Evolutionary conservation across 2,113 vertebrate genomes (phyloP), one percentile per base, ranked within the genome.

Genomic region (Ophthalmolycus amberensis): DNA sequence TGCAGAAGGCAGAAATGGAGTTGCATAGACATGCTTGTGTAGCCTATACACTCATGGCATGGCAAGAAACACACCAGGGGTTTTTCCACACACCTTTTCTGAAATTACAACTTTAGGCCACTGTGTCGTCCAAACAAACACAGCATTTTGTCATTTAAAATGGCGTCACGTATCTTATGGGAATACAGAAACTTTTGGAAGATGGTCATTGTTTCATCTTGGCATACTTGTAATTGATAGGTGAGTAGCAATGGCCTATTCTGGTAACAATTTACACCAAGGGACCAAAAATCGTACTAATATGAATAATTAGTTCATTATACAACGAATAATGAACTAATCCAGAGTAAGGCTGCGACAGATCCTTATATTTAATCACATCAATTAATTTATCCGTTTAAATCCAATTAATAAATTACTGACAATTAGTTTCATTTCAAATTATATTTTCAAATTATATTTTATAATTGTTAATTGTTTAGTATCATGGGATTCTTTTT

Each of bases 1-100:
- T 46, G 59, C 46, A 72, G 65, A 76, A 58, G 52, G 65, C 42
- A 46, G 46, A 82, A 60, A 38, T 72, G 37, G 59, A 60, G 60
- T 32, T 62, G 25, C 22, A 82, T 42, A 25, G 27, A 60, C 32
- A 69, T 14, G 50, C 44, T 64, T 75, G 52, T 60, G 9, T 27
- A 4, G 59, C 29, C 16, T 56, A 52, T n/a, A 70, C 48, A n/a
- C 22, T 58, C 12, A 8, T 38, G 44, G 44, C 27, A 64, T 12
- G 11, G 8, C 20, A 46, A 38, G 10, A 56, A 32, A 34, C 29
- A 48, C 34, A 79, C 4, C 32, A 32, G n/a, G 11, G 6, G 8
- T 42, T 32, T 27, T 38, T n/a, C 34, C 25, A 32, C 48, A 59
- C 16, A 75, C 5, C n/a, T 29, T 67, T 5, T 14, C 54, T 68